Percentiles rank a stretch among this genome's conserved stretches.
phyloP scores from a whole-genome alignment of 2,888 invertebrate species.

The Ornithoptera alexandrae region DNA sequence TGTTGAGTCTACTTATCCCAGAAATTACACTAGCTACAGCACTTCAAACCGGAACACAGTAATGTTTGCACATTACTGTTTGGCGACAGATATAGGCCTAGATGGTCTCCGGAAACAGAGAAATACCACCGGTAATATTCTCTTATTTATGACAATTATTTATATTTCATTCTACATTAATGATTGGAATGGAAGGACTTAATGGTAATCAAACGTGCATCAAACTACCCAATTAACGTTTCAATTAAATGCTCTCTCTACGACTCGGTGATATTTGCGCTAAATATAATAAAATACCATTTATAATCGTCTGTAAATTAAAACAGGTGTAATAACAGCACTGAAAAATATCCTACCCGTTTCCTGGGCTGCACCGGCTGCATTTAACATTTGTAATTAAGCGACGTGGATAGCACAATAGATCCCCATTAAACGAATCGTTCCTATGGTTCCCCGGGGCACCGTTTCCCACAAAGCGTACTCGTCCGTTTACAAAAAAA shows the following conservation, averaged over 20 bases:
- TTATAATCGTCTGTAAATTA: slow-evolving; percentile 15
- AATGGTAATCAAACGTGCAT: slow-evolving; percentile 15
- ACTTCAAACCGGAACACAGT: no score
- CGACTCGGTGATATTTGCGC: slow-evolving; percentile 19
- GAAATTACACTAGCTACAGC: no score
- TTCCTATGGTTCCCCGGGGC: slow-evolving; percentile 51
- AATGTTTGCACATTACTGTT: no score
- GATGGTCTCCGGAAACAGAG: no score
- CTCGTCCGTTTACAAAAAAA: slow-evolving; percentile 47
- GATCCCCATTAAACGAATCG: slow-evolving; percentile 62
- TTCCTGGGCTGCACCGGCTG: slow-evolving; percentile 27
- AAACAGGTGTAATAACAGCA: slow-evolving; percentile 29
- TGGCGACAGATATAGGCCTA: no score
- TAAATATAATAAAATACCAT: slow-evolving; percentile 19
- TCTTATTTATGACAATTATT: not conserved
- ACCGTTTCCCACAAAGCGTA: slow-evolving; percentile 48
- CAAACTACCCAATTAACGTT: slow-evolving; percentile 27
- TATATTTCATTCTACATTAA: not conserved
- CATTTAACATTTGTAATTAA: slow-evolving; percentile 43
- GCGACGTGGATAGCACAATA: slow-evolving; percentile 51
- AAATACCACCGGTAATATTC: no score
- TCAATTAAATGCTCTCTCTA: slow-evolving; percentile 20
- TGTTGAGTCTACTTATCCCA: no score
- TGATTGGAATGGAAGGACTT: not conserved
- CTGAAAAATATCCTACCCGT: slow-evolving; percentile 33